phyloP scores from a whole-genome alignment of 2,113 vertebrate species.

The Phyllostomus hastatus region DNA sequence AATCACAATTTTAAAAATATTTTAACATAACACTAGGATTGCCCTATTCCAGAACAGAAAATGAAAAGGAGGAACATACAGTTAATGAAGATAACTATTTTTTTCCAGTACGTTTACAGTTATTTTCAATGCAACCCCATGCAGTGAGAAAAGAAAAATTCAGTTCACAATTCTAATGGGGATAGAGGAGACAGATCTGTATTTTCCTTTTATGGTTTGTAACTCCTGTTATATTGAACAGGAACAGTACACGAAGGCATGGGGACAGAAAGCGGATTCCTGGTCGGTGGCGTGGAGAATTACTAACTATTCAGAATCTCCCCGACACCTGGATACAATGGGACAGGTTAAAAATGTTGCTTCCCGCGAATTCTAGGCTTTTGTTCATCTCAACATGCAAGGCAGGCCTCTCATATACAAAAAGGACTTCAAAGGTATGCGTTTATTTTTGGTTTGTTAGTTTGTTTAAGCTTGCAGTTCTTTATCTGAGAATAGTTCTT shows the following conservation, averaged over 20 bases:
- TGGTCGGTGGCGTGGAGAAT: not conserved
- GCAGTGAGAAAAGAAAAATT: constrained; percentile 52
- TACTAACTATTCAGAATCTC: not conserved
- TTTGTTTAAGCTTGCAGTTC: not conserved
- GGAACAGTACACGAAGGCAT: not conserved
- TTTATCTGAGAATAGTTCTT: not conserved
- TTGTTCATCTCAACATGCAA: constrained; percentile 20
- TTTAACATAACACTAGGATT: not conserved
- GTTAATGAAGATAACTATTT: constrained; percentile 27
- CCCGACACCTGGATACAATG: not conserved
- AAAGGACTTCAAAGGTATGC: not conserved
- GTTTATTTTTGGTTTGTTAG: not conserved
- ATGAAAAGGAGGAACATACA: not conserved
- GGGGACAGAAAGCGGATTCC: not conserved
- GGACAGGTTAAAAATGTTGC: constrained; percentile 7
- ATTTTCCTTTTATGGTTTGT: constrained; percentile 18
- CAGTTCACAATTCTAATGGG: constrained; percentile 22
- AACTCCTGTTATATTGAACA: constrained; percentile 37
- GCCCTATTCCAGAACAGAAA: not conserved
- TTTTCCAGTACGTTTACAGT: constrained; percentile 46
- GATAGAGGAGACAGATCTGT: not conserved
- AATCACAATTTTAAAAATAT: constrained; percentile 1
- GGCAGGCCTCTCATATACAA: not conserved
- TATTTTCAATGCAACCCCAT: constrained; percentile 56
- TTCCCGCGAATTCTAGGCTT: constrained; percentile 31